phyloP scores from a whole-genome alignment of 2,888 invertebrate genomes.

The Melanostoma scalare region DNA sequence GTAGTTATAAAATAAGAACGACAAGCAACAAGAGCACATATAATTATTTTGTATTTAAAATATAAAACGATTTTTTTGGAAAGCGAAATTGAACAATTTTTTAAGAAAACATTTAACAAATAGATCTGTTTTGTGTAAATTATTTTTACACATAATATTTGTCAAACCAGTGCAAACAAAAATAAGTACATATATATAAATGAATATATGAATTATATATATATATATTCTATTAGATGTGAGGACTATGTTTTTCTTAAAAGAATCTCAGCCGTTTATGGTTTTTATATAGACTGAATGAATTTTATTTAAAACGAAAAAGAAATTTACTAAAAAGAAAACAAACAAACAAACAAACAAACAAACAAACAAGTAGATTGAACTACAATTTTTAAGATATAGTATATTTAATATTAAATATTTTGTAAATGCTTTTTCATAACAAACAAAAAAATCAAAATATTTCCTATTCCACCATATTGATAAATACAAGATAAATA shows the following conservation, averaged over 20 bases:
- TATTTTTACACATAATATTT: constrained; percentile 56
- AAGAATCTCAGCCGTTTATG: constrained; percentile 79
- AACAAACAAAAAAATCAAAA: constrained; percentile 37
- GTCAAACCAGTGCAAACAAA: constrained; percentile 49
- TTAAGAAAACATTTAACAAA: constrained; percentile 55
- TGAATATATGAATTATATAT: constrained; percentile 20
- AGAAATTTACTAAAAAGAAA: constrained; percentile 47
- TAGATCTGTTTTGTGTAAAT: constrained; percentile 57
- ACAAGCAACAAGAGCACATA: constrained; percentile 54
- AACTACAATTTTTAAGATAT: constrained; percentile 58
- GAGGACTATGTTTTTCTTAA: constrained; percentile 76
- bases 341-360: constrained; percentile 18
- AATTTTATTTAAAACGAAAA: constrained; percentile 65
- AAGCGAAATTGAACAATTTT: constrained; percentile 57
- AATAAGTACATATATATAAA: constrained; percentile 40
- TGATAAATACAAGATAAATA: neutral
- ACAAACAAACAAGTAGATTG: constrained; percentile 51
- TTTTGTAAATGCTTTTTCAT: constrained; percentile 67
- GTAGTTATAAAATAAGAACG: constrained; percentile 52
- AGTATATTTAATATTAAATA: constrained; percentile 58
- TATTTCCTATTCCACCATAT: constrained; percentile 28
- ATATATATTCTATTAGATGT: constrained; percentile 52
- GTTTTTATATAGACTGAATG: constrained; percentile 76
- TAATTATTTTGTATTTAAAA: constrained; percentile 62
- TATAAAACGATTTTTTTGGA: constrained; percentile 52